Conservation (phyloP, 92 coral and sea anemone genomes). For the Montipora capitata region DNA sequence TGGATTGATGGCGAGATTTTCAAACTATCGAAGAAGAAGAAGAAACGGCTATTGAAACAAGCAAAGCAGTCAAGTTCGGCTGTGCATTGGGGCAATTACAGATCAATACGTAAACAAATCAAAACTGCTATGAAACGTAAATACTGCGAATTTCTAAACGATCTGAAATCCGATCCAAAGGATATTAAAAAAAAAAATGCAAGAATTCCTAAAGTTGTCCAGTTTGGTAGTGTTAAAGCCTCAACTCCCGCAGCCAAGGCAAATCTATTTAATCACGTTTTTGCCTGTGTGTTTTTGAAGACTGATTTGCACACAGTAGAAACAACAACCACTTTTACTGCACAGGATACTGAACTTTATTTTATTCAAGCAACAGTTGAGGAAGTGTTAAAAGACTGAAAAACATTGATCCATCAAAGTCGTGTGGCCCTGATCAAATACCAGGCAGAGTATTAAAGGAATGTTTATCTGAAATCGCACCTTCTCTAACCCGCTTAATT, state of each 20-base stretch:
- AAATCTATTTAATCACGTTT: conserved; percentile 25
- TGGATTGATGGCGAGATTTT: not conserved
- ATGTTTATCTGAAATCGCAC: conserved; percentile 53
- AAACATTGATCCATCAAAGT: conserved; percentile 46
- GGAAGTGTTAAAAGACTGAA: conserved; percentile 42
- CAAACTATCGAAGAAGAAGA: not conserved
- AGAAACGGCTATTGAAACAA: conserved; percentile 10
- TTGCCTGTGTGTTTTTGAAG: conserved; percentile 70
- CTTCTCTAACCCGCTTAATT: conserved; percentile 51
- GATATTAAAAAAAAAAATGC: conserved; percentile 7
- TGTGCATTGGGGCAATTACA: conserved; percentile 28
- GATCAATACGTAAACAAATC: conserved; percentile 24
- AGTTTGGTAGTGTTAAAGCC: conserved; percentile 46
- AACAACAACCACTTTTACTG: conserved; percentile 15
- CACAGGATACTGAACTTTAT: conserved; percentile 20
- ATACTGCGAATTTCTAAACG: conserved; percentile 32
- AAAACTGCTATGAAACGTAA: conserved; percentile 40
- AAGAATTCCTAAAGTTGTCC: conserved; percentile 44
- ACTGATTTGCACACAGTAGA: conserved; percentile 47
- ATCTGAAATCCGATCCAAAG: conserved; percentile 52
- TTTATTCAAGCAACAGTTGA: conserved; percentile 28
- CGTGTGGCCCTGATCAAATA: conserved; percentile 45
- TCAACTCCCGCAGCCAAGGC: conserved; percentile 61
- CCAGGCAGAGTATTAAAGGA: conserved; percentile 49
- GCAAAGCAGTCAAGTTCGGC: conserved; percentile 20